Evolutionary conservation across 2,797 vertebrate species (phyloP).

Genomic region (Rhynchotus rufescens): DNA sequence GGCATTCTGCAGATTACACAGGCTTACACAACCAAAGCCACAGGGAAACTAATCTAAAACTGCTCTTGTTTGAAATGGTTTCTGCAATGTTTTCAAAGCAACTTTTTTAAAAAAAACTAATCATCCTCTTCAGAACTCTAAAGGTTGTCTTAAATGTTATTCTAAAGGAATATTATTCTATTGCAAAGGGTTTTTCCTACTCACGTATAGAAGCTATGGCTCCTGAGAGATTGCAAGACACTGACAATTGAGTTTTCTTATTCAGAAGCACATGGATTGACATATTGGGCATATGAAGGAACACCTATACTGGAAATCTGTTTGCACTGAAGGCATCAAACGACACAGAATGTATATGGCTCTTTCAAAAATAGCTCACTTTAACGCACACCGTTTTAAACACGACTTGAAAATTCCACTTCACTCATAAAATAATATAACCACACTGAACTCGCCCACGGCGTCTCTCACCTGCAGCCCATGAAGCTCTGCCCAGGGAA

Average conservation of each 20-base stretch:
- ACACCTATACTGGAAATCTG: background rate
- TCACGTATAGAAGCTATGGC: background rate
- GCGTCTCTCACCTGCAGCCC: slow-evolving; percentile 22
- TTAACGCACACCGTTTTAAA: background rate
- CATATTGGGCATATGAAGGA: background rate
- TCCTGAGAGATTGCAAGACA: background rate
- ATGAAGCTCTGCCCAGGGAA: background rate
- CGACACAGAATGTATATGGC: background rate
- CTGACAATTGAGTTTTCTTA: background rate
- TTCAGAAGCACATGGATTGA: background rate
- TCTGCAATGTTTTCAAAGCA: background rate
- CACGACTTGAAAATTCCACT: background rate
- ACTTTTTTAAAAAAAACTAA: background rate
- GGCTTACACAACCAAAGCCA: background rate
- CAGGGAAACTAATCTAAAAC: background rate
- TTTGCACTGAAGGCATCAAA: background rate
- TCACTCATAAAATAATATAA: slow-evolving; percentile 22
- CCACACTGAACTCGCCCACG: background rate
- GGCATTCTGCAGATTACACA: background rate
- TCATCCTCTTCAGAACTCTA: background rate
- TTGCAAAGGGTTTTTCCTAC: background rate
- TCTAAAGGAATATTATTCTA: background rate
- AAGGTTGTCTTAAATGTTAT: background rate
- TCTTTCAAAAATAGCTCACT: background rate
- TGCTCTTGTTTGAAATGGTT: background rate